Evolutionary conservation across 2,888 invertebrate genomes (phyloP).

Genomic region (Drosophila yooni): DNA sequence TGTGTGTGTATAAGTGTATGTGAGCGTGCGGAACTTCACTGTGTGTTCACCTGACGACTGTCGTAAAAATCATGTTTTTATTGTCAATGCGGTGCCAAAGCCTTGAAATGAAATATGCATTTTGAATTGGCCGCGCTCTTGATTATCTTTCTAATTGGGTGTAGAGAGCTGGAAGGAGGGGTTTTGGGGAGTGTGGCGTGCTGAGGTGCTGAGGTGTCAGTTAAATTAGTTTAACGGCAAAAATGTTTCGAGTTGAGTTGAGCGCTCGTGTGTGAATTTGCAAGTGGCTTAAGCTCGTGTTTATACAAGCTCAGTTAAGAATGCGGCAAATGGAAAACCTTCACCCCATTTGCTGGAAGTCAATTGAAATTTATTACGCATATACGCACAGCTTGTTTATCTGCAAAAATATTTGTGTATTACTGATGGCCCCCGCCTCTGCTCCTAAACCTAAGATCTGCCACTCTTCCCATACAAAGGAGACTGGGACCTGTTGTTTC

Average conservation of each 20-base stretch:
- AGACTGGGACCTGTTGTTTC: slow-evolving; percentile 27
- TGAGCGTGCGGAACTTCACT: neutral
- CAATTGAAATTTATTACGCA: slow-evolving; percentile 76
- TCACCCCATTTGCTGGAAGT: slow-evolving; percentile 52
- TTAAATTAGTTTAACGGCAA: slow-evolving; percentile 21
- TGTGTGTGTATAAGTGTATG: slow-evolving; percentile 18
- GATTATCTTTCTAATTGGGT: slow-evolving; percentile 19
- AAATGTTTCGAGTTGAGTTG: slow-evolving; percentile 1
- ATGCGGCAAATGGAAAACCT: slow-evolving; percentile 18
- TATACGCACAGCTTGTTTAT: slow-evolving; percentile 50
- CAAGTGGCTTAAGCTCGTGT: slow-evolving; percentile 17
- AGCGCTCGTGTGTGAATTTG: slow-evolving; percentile 26
- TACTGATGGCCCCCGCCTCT: slow-evolving; percentile 10
- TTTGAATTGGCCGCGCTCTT: slow-evolving; percentile 40
- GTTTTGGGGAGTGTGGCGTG: neutral
- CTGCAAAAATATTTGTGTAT: slow-evolving; percentile 53
- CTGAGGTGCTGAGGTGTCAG: too few relatives aligned
- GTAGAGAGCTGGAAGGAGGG: neutral
- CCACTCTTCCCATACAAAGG: neutral
- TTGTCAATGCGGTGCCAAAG: slow-evolving; percentile 47
- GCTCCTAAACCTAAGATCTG: neutral
- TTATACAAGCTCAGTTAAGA: slow-evolving; percentile 8
- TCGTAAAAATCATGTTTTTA: slow-evolving; percentile 67
- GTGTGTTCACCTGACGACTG: slow-evolving; percentile 44
- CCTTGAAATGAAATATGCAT: slow-evolving; percentile 62